Evolutionary conservation across 1,140 invertebrate genomes (phyloP), one percentile per base, ranked within the genome.

Genomic region (Stegodyphus dumicola): DNA sequence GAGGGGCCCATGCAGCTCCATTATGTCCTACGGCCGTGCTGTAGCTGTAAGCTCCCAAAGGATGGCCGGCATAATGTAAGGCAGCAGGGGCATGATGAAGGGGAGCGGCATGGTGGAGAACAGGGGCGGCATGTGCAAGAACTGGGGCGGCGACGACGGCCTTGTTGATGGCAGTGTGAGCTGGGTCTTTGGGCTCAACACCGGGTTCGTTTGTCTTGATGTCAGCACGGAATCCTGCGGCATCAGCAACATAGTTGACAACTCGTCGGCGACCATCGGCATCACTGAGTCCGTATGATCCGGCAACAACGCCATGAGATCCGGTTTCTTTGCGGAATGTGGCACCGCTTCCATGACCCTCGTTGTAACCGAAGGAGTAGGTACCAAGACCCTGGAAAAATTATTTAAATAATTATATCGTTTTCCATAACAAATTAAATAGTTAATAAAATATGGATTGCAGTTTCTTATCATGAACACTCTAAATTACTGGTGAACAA

Each of bases 181-280:
- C 88, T 11, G 88, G 87, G 64, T 87, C 86, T 64, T 88, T 77
- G 13, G 87, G 80, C 2, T 84, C 88, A 11, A 87, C 81, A 65
- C 88, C 88, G 17, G 88, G 88, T 51, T 88, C 88, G 53, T 88
- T 88, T 56, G 87, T 85, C 15, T 83, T 60, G 53, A 89, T 73
- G 18, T 76, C 66, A 56, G 88, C 89, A 7, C 89, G 87, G 87
- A 89, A 90, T 51, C 89, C 89, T 54, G 71, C 87, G 49, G 80
- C 87, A 84, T 90, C 89, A 49, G 89, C 89, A 48, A 90, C 86
- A 71, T 90, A 90, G 87, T 89, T 89, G 51, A 90, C 89, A 67
- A 88, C 71, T 65, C 89, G 75, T 33, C 75, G 52, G 7, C 88
- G 80, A 48, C 89, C 89, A 54, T 89, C 89, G 80, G 85, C 83